Evolutionary conservation across 2,888 invertebrate species (phyloP).

Genomic region (Drosophila hamatofila): DNA sequence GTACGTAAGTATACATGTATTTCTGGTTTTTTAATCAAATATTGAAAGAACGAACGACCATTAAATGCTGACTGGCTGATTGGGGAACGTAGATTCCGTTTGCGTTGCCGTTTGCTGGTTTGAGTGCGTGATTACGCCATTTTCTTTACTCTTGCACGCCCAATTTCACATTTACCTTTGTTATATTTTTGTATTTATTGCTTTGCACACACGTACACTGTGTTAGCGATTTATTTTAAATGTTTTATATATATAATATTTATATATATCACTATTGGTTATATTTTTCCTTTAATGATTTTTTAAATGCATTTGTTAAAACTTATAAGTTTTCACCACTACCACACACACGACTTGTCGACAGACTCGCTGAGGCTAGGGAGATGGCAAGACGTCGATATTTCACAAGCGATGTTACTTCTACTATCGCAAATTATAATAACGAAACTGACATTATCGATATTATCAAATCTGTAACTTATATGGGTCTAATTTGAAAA

Average conservation of each 20-base stretch:
- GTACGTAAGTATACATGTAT: conserved; percentile 38
- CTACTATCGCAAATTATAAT: neutral
- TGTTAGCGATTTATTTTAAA: conserved; percentile 29
- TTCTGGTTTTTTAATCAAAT: conserved; percentile 59
- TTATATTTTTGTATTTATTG: conserved; percentile 38
- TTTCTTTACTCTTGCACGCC: conserved; percentile 77
- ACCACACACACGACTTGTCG: conserved; percentile 60
- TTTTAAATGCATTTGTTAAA: conserved; percentile 58
- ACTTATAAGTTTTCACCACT: conserved; percentile 63
- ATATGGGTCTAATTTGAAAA: neutral
- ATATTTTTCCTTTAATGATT: conserved; percentile 33
- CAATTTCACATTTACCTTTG: conserved; percentile 74
- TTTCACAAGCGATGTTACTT: neutral
- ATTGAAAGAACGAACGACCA: conserved; percentile 62
- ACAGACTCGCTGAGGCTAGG: conserved; percentile 53
- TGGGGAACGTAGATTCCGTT: conserved; percentile 70
- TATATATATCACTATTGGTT: conserved; percentile 22
- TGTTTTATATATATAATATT: conserved; percentile 14
- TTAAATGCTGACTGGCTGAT: conserved; percentile 71
- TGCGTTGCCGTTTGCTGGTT: conserved; percentile 70
- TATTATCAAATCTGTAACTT: neutral
- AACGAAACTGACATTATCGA: conserved; percentile 5
- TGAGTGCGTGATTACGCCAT: conserved; percentile 79
- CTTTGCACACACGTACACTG: conserved; percentile 46
- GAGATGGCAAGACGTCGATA: conserved; percentile 42